phyloP scores from a whole-genome alignment of 2,113 vertebrate species.

The Hipposideros armiger region DNA sequence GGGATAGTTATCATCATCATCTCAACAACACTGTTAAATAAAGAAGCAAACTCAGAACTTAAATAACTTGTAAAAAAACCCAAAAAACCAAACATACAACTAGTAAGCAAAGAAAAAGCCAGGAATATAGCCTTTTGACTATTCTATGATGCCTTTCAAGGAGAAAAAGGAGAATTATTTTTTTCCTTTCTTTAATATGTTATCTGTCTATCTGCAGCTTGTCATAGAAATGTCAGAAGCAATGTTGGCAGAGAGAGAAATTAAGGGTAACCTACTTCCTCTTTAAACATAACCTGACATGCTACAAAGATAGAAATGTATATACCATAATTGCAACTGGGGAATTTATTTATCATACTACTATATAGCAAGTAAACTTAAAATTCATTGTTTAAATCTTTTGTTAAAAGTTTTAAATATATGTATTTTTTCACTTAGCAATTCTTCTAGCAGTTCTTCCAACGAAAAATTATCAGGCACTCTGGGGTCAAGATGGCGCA shows the following conservation, averaged over 20 bases:
- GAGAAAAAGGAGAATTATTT: constrained; percentile 13
- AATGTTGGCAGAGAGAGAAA: not conserved
- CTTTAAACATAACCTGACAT: not conserved
- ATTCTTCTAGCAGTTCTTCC: not conserved
- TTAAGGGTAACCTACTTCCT: not conserved
- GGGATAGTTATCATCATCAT: not conserved
- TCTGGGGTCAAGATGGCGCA: no score
- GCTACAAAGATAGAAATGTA: not conserved
- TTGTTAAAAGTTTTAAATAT: not conserved
- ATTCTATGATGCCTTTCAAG: not conserved
- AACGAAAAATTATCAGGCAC: not conserved
- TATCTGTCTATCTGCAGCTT: not conserved
- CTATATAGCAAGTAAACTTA: not conserved
- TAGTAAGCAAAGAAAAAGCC: not conserved
- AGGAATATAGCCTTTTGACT: not conserved
- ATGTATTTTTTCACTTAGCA: not conserved
- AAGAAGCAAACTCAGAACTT: not conserved
- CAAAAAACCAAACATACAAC: no score
- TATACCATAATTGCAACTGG: no score
- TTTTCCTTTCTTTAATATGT: not conserved
- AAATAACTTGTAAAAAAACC: not conserved
- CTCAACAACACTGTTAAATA: not conserved
- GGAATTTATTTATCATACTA: not conserved
- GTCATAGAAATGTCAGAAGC: not conserved
- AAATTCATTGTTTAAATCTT: not conserved